These are phyloP conservation scores for Acanthococcus lagerstroemiae DNA, from an alignment of 2,888 invertebrate genomes.

Conservation along the genomic window DNA sequence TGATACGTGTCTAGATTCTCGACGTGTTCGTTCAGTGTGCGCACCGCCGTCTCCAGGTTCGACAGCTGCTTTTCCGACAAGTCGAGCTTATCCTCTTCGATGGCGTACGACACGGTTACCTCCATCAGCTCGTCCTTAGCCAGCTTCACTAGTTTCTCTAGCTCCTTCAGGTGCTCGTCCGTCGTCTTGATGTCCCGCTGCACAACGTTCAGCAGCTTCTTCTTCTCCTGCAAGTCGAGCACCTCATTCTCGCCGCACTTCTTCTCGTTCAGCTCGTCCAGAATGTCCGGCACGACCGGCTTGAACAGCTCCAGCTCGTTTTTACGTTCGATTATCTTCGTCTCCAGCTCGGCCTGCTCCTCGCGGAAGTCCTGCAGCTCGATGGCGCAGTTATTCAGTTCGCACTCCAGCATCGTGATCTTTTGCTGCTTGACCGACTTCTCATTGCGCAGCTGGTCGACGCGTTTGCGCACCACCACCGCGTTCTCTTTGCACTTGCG, in stretches of 20 bases:
- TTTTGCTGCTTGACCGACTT: background rate
- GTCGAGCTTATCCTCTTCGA: slow-evolving; percentile 25
- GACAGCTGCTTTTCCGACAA: slow-evolving; percentile 15
- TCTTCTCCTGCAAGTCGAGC: slow-evolving; percentile 17
- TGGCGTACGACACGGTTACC: slow-evolving; percentile 8
- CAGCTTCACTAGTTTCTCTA: slow-evolving; percentile 4
- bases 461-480: background rate
- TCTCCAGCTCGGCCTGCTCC: slow-evolving; percentile 16
- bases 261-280: slow-evolving; percentile 20
- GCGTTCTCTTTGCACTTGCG: slow-evolving; percentile 14
- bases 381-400: slow-evolving; percentile 1
- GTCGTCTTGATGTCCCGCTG: slow-evolving; percentile 13
- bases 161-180: slow-evolving; percentile 1
- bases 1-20: slow-evolving; percentile 14
- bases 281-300: background rate
- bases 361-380: slow-evolving; percentile 11
- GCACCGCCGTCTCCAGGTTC: slow-evolving; percentile 15
- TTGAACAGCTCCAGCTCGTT: slow-evolving; percentile 9
- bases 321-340: slow-evolving; percentile 7
- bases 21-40: slow-evolving; percentile 2
- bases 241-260: slow-evolving; percentile 15
- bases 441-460: background rate
- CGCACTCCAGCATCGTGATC: background rate
- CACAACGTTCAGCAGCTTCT: slow-evolving; percentile 20
- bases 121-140: slow-evolving; percentile 8